phyloP scores from a whole-genome alignment of 2,113 vertebrate genomes.

The Passer montanus region DNA sequence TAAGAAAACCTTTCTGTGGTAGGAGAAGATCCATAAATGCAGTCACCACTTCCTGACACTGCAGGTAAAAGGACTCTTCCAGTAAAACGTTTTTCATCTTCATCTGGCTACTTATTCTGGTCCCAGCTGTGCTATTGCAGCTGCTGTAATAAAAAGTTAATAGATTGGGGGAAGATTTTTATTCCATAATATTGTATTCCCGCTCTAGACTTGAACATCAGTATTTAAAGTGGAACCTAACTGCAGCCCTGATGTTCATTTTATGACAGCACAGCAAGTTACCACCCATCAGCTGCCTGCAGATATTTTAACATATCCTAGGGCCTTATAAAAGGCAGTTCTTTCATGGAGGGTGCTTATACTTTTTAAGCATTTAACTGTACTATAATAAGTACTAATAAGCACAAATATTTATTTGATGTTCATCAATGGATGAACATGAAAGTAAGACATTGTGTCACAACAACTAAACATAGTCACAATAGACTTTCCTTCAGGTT shows the following conservation, averaged over 20 bases:
- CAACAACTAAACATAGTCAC: neutral
- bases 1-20: neutral
- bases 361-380: neutral
- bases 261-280: neutral
- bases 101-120: neutral
- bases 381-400: neutral
- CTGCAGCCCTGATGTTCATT: neutral
- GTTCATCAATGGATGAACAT: neutral
- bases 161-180: neutral
- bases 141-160: constrained; percentile 26
- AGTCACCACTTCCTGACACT: neutral
- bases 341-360: neutral
- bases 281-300: neutral
- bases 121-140: constrained; percentile 39
- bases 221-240: neutral
- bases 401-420: neutral
- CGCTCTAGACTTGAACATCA: neutral
- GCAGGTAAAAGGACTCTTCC: constrained; percentile 5
- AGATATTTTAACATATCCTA: neutral
- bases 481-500: neutral
- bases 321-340: neutral
- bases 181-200: neutral
- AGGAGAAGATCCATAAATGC: neutral
- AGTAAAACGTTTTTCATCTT: constrained; percentile 45
- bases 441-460: neutral